Evolutionary conservation across 2,888 invertebrate genomes (phyloP).

Genomic region (Mesochorus sp.): DNA sequence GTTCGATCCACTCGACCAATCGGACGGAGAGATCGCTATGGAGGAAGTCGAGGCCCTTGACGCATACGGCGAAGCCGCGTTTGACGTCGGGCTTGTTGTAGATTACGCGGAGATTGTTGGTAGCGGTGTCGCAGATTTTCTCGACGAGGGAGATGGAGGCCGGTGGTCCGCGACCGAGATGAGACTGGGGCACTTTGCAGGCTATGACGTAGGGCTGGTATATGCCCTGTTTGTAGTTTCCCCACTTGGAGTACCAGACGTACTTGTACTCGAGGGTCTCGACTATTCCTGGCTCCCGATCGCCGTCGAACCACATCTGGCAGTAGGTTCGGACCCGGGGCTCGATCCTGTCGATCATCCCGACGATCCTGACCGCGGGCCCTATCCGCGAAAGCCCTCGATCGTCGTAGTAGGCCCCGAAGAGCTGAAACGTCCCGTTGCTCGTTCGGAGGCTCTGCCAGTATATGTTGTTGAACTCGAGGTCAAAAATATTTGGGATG

Average conservation of each 20-base stretch:
- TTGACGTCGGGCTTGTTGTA: conserved; percentile 89
- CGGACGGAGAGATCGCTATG: conserved; percentile 95
- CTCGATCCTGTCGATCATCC: conserved; percentile 95
- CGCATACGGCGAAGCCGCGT: conserved; percentile 95
- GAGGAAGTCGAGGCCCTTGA: conserved; percentile 96
- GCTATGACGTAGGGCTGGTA: conserved; percentile 96
- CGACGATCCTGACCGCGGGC: conserved; percentile 92
- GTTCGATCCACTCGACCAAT: conserved; percentile 96
- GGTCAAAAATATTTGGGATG: conserved; percentile 94
- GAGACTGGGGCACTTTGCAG: conserved; percentile 91
- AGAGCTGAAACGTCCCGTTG: conserved; percentile 95
- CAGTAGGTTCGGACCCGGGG: conserved; percentile 92
- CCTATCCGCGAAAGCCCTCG: conserved; percentile 90
- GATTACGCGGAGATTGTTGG: conserved; percentile 92
- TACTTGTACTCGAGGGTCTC: conserved; percentile 95
- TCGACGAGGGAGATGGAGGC: conserved; percentile 94
- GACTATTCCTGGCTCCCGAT: conserved; percentile 90
- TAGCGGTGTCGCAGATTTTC: conserved; percentile 92
- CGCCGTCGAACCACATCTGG: conserved; percentile 94
- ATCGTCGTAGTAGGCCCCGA: conserved; percentile 94
- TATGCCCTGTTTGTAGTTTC: conserved; percentile 94
- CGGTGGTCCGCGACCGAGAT: conserved; percentile 88
- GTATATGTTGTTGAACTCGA: conserved; percentile 96
- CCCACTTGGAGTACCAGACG: conserved; percentile 97
- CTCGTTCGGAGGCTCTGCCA: conserved; percentile 93